A percentile compares a stretch with the other conserved stretches of the same genome.
Conservation (phyloP, 2,888 invertebrate genomes). For the Caenorhabditis drosophilae region DNA sequence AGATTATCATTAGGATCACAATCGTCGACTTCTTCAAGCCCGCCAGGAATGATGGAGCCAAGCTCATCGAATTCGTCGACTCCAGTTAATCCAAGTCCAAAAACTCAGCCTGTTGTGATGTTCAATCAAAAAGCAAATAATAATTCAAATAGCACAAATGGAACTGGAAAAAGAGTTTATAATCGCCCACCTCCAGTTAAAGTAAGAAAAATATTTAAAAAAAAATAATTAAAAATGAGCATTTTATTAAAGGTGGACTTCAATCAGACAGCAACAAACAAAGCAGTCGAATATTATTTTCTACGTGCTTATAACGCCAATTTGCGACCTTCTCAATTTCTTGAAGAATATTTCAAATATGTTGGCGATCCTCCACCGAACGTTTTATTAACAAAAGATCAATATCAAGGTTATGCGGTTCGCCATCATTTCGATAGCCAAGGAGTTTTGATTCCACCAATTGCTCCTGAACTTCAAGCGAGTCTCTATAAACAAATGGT, state of each 20-base stretch:
- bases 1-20: too few relatives aligned
- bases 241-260: not conserved
- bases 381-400: not conserved
- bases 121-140: too few relatives aligned
- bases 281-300: not conserved
- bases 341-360: not conserved
- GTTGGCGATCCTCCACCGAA: not conserved
- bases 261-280: not conserved
- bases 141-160: too few relatives aligned
- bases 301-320: not conserved
- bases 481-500: not conserved
- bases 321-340: not conserved
- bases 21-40: too few relatives aligned
- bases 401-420: not conserved
- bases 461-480: not conserved
- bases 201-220: too few relatives aligned
- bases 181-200: too few relatives aligned
- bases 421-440: not conserved
- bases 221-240: too few relatives aligned
- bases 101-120: too few relatives aligned
- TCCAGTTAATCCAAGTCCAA: too few relatives aligned
- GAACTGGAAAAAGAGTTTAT: too few relatives aligned
- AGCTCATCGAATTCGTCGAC: too few relatives aligned
- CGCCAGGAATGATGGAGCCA: too few relatives aligned
- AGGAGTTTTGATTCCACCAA: not conserved